These are phyloP conservation scores for Anser cygnoides DNA, from an alignment of 2,113 vertebrate genomes.

Conservation along the genomic window DNA sequence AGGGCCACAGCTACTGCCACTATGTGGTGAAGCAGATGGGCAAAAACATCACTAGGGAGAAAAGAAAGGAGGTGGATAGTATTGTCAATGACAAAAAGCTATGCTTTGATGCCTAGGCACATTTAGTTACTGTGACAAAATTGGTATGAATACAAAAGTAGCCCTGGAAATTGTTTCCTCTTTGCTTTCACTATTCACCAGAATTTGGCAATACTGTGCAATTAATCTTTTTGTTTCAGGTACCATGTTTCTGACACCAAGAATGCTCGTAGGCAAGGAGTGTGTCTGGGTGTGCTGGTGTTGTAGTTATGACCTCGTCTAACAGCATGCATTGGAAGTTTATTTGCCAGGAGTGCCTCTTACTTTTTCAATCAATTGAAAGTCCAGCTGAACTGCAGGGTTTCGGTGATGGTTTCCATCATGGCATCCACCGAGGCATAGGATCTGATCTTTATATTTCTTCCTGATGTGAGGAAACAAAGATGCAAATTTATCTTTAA, in stretches of 20 bases:
- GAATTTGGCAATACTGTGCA: not conserved
- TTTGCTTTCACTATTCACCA: not conserved
- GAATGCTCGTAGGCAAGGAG: not conserved
- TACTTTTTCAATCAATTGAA: not conserved
- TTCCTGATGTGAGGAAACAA: not conserved
- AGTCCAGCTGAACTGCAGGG: not conserved
- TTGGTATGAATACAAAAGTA: not conserved
- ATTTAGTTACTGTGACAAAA: not conserved
- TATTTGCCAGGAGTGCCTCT: not conserved
- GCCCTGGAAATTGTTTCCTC: not conserved
- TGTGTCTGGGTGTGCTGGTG: not conserved
- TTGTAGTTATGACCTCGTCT: not conserved
- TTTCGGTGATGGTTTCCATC: not conserved
- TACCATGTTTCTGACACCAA: not conserved
- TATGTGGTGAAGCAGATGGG: not conserved
- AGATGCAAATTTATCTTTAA: not conserved
- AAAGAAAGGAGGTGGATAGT: not conserved
- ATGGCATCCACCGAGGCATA: not conserved
- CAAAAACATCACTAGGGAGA: not conserved
- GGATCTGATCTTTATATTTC: not conserved
- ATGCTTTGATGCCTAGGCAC: rapidly evolving
- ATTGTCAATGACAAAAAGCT: not conserved
- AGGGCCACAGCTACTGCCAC: not conserved
- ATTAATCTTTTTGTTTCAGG: not conserved
- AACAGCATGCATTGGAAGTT: not conserved